Conservation (phyloP, 2,797 vertebrate genomes). For the Fistularia tabacaria region DNA sequence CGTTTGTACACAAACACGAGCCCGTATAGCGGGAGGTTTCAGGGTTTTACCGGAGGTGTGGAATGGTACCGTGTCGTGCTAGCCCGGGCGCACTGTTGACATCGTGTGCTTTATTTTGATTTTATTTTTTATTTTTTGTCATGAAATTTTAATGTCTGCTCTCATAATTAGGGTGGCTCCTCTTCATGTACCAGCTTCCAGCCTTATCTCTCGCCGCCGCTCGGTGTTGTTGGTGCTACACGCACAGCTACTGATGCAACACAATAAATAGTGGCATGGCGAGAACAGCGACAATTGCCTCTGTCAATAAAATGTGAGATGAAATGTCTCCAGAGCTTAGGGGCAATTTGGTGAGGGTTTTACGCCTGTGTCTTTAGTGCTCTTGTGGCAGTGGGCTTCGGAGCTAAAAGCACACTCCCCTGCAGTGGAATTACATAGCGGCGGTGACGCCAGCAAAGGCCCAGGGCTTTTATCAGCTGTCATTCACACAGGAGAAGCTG, state of each 20-base stretch:
- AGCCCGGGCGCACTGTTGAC: constrained; percentile 58
- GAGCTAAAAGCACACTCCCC: constrained; percentile 72
- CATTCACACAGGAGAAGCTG: constrained; percentile 65
- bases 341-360: constrained; percentile 58
- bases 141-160: constrained; percentile 77
- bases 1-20: constrained; percentile 11
- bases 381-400: constrained; percentile 58
- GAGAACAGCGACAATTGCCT: constrained; percentile 53
- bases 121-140: constrained; percentile 61
- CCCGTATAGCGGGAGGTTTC: constrained; percentile 51
- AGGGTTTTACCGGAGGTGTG: constrained; percentile 12
- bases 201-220: constrained; percentile 32
- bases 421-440: constrained; percentile 70
- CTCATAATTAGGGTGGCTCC: constrained; percentile 71
- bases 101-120: constrained; percentile 52
- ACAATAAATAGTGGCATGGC: constrained; percentile 46
- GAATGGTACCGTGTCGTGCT: constrained; percentile 43
- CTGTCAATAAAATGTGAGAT: constrained; percentile 65
- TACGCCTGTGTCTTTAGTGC: constrained; percentile 62
- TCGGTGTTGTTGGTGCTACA: constrained; percentile 19
- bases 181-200: constrained; percentile 42
- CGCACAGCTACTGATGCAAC: constrained; percentile 42
- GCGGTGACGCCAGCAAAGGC: constrained; percentile 61
- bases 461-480: constrained; percentile 71
- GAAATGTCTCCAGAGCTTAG: constrained; percentile 60